phyloP scores from a whole-genome alignment of 2,797 vertebrate species.

The Simalia tracyae region DNA sequence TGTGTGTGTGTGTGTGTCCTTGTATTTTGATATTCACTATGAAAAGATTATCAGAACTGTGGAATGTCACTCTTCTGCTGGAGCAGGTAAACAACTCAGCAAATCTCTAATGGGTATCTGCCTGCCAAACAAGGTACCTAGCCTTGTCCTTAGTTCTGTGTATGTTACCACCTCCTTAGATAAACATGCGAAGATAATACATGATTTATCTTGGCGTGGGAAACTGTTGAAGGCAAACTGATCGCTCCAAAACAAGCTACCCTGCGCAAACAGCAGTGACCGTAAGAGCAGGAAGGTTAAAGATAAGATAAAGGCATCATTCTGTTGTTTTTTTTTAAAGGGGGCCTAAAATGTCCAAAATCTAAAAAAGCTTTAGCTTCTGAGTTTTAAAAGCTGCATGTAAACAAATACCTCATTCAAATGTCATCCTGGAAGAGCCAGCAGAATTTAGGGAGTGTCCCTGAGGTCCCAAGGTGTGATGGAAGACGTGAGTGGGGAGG shows the following conservation, averaged over 20 bases:
- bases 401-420: not conserved
- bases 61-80: not conserved
- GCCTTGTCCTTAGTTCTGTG: slow-evolving; percentile 8
- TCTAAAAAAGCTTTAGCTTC: not conserved
- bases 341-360: not conserved
- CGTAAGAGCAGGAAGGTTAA: slow-evolving; percentile 48
- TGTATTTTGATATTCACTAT: not conserved
- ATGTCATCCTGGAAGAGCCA: not conserved
- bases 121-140: not conserved
- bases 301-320: slow-evolving; percentile 48
- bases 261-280: slow-evolving; percentile 50
- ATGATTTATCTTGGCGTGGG: slow-evolving; percentile 56
- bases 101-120: not conserved
- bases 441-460: not conserved
- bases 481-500: too few species aligned
- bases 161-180: slow-evolving; percentile 45
- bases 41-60: slow-evolving; percentile 2
- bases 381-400: not conserved
- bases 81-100: not conserved
- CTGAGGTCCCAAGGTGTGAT: not conserved
- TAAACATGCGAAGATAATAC: slow-evolving; percentile 52
- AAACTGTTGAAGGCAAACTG: slow-evolving; percentile 62
- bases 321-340: not conserved
- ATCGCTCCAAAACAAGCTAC: slow-evolving; percentile 51
- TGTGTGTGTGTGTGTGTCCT: not conserved